A percentile compares a stretch with the other conserved stretches of the same genome.
phyloP scores from a whole-genome alignment of 2,888 invertebrate genomes.

The Scelioninae gen. 1 region DNA sequence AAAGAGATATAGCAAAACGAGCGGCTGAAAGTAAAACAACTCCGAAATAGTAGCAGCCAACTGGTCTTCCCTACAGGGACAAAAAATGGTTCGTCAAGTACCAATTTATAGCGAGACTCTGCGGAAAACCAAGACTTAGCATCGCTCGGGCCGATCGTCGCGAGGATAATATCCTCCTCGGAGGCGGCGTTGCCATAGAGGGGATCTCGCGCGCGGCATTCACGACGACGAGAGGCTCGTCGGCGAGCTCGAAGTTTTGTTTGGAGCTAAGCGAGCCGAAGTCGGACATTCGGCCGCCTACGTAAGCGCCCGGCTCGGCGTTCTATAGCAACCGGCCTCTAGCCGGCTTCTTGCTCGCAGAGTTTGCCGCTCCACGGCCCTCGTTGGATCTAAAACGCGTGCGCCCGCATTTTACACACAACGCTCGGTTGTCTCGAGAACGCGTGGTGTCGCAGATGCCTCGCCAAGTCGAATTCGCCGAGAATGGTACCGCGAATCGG shows the following conservation, averaged over 20 bases:
- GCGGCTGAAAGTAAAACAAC: slow-evolving; percentile 1
- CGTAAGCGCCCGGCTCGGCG: slow-evolving; percentile 74
- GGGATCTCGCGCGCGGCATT: slow-evolving; percentile 32
- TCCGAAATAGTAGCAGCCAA: slow-evolving; percentile 12
- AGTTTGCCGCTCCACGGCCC: too few species aligned
- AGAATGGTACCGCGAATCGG: too few species aligned
- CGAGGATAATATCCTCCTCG: slow-evolving; percentile 56
- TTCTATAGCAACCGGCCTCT: slow-evolving; percentile 76
- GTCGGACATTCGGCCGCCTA: slow-evolving; percentile 76
- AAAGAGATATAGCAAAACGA: neutral
- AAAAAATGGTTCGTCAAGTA: slow-evolving; percentile 21
- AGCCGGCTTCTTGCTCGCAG: too few species aligned
- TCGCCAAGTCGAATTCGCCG: too few species aligned
- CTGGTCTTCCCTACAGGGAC: neutral
- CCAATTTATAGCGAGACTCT: slow-evolving; percentile 26
- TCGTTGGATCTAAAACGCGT: too few species aligned
- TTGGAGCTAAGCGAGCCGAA: slow-evolving; percentile 79
- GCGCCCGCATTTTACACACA: too few species aligned
- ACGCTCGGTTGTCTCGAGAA: too few species aligned
- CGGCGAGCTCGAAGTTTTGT: slow-evolving; percentile 73
- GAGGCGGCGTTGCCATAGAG: slow-evolving; percentile 44
- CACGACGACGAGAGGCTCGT: slow-evolving; percentile 35
- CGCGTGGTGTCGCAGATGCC: too few species aligned
- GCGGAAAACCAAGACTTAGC: slow-evolving; percentile 22
- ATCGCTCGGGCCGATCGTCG: slow-evolving; percentile 34